Evolutionary conservation across 23 tunicate species (phyloP).

Genomic region (Halocynthia aurantium): DNA sequence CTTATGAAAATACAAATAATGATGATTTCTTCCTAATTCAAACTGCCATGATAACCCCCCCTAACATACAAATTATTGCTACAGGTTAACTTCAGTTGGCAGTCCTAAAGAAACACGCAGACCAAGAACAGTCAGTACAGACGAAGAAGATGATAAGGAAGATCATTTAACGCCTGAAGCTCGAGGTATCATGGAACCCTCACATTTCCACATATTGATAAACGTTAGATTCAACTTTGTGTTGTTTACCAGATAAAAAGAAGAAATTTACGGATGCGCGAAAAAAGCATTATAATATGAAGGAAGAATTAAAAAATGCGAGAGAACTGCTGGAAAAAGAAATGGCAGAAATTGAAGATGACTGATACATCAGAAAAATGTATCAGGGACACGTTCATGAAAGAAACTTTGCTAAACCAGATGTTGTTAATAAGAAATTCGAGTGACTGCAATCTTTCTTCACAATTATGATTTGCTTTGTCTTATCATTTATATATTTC

Average conservation of each 20-base stretch:
- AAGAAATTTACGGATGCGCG: slow-evolving; percentile 53
- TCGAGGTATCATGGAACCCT: neutral
- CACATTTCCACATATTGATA: neutral
- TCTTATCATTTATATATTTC: no score
- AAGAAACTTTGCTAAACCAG: no score
- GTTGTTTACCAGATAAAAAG: slow-evolving; percentile 25
- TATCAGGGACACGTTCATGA: no score
- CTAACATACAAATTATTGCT: neutral
- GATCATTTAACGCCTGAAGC: slow-evolving; percentile 14
- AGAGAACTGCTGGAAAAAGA: slow-evolving; percentile 81
- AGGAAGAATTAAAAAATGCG: slow-evolving; percentile 66
- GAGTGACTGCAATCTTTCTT: no score
- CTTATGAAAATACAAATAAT: no score
- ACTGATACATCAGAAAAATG: slow-evolving; percentile 1
- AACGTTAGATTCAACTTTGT: neutral
- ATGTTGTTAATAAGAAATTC: no score
- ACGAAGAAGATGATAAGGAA: slow-evolving; percentile 11
- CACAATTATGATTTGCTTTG: no score
- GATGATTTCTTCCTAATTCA: neutral
- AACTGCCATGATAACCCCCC: neutral
- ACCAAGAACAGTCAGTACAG: slow-evolving; percentile 15
- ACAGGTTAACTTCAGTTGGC: slow-evolving; percentile 1
- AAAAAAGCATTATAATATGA: slow-evolving; percentile 91
- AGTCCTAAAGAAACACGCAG: neutral
- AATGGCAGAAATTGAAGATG: slow-evolving; percentile 66